Evolutionary conservation across 2,888 invertebrate genomes (phyloP), one percentile per base, ranked within the genome.

Genomic region (Coenonympha glycerion): DNA sequence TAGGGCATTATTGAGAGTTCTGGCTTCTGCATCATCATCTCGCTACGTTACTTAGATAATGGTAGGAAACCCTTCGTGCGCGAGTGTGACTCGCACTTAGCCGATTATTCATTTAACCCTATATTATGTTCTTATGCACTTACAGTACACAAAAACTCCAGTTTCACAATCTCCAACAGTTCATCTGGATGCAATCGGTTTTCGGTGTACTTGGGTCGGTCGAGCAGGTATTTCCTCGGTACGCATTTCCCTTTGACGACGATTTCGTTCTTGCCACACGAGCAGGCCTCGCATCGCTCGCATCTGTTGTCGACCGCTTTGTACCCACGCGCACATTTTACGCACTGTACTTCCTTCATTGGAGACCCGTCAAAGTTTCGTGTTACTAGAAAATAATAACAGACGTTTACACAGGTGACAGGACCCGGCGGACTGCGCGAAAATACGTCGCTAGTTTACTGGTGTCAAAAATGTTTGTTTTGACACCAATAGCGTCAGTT

Each of bases 281-380:
- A 49, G 59, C 87, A 87, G 0, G 67, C 46, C 3, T 73, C 71
- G 51, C 87, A 87, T 19, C 68, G 70, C 16, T 74, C 66, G 60
- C 87, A 87, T 1, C 53, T 54, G 55, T 82, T 79, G 49, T 60
- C 60, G 6, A 55, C 47, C 0, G 69, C 63, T 40, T 61, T 75
- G 59, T 67, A 84, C 0, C 84, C 85, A 6, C 76, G 73, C 0
- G 77, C 71, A 55, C 87, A 87, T 60, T 78, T 84, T 2, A 84
- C 68, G 57, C 86, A 87, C n/a, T 74, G 69, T 0, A 84, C 79
- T 49, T 84, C 86, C 56, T 76, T 83, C 58, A 76, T 66, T 3
- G 80, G 70, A 0, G 84, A 76, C 1, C 86, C 86, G 53, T 87
- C 84, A 8, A 76, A 59, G 59, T 82, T 82, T 67, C 81, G 80